Percentiles rank a stretch among this genome's conserved stretches.
Evolutionary conservation across 1,140 invertebrate species (phyloP).

Genomic region (Calosoma granatense): DNA sequence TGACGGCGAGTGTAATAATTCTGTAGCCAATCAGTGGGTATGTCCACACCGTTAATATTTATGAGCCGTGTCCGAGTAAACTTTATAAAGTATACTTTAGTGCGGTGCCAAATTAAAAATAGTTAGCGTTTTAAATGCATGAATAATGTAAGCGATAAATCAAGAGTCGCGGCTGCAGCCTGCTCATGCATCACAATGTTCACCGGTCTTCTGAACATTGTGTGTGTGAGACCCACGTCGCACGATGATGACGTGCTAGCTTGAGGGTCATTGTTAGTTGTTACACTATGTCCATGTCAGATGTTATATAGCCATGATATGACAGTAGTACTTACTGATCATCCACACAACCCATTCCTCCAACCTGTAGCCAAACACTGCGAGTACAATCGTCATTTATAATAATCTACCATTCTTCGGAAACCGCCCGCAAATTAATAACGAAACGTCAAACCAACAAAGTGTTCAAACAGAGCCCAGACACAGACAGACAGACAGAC

Average conservation of each 20-base stretch:
- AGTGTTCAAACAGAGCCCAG: background rate
- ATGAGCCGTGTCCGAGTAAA: constrained; percentile 7
- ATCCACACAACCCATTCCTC: no score
- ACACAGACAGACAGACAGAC: background rate
- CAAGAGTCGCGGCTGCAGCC: background rate
- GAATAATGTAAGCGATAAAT: constrained; percentile 8
- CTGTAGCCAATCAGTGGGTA: constrained; percentile 7
- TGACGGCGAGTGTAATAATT: constrained; percentile 6
- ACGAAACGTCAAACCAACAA: no score
- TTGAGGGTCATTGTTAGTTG: background rate
- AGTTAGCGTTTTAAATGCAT: constrained; percentile 8
- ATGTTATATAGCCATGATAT: no score
- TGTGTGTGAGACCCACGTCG: no score
- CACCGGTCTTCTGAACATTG: background rate
- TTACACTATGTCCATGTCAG: no score
- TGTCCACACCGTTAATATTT: constrained; percentile 8
- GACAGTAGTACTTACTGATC: no score
- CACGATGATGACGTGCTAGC: no score
- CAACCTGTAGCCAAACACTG: no score
- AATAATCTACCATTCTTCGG: no score
- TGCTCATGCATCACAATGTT: constrained; percentile 5
- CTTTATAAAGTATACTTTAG: constrained; percentile 9
- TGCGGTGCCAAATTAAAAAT: constrained; percentile 7
- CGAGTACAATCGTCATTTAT: no score
- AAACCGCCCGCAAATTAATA: no score